phyloP scores from a whole-genome alignment of 2,888 invertebrate species.

The Apamea anceps region DNA sequence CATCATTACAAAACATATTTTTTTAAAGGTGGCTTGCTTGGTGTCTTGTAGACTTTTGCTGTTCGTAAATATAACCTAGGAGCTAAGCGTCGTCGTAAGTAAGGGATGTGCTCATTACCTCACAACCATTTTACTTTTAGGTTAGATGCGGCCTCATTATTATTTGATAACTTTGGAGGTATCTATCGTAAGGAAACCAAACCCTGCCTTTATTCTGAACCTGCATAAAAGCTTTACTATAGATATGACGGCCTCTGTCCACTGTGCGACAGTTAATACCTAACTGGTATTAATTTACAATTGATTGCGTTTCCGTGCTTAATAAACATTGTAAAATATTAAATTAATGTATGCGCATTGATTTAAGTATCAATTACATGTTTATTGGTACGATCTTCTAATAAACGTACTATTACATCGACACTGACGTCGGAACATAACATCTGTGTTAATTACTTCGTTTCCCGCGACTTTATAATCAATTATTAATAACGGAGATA shows the following conservation, averaged over 20 bases:
- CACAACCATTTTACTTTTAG: background rate
- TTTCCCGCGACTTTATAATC: conserved; percentile 36
- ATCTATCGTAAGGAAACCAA: background rate
- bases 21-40: background rate
- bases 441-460: conserved; percentile 28
- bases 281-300: background rate
- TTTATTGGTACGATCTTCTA: conserved; percentile 28
- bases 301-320: conserved; percentile 23
- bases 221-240: background rate
- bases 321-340: conserved; percentile 27
- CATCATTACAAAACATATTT: background rate
- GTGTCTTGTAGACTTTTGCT: background rate
- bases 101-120: background rate
- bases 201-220: background rate
- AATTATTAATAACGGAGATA: conserved; percentile 1
- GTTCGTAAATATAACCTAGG: background rate
- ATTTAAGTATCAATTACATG: conserved; percentile 12
- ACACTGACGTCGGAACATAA: background rate
- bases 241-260: background rate
- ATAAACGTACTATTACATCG: conserved; percentile 2
- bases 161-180: background rate
- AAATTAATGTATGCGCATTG: conserved; percentile 20
- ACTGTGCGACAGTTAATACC: background rate
- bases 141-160: background rate
- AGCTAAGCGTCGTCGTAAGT: background rate